These are phyloP conservation scores for Chloropsis hardwickii DNA, from an alignment of 2,113 vertebrate species.

Conservation along the genomic window DNA sequence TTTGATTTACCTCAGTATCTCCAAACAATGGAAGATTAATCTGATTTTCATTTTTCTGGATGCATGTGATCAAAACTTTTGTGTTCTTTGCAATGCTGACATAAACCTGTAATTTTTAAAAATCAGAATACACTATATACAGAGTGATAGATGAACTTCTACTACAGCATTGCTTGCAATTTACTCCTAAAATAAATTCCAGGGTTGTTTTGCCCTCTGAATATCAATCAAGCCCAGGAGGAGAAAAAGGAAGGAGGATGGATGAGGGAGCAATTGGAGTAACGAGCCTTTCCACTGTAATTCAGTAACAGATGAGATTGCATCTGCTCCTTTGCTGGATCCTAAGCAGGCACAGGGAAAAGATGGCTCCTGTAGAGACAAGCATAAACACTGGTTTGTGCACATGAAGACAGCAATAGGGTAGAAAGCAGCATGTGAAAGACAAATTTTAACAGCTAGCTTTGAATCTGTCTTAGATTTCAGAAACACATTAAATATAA, in stretches of 20 bases:
- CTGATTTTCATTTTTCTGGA: neutral
- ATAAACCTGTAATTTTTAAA: neutral
- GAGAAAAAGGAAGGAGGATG: constrained; percentile 3
- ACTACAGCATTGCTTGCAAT: neutral
- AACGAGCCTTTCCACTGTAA: neutral
- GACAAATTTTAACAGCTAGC: neutral
- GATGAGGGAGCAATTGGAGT: constrained; percentile 3
- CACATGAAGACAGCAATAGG: neutral
- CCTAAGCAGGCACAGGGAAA: neutral
- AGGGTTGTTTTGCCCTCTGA: neutral
- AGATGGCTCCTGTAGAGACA: neutral
- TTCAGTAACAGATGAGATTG: constrained; percentile 27
- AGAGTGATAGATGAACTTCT: neutral
- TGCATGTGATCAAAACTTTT: neutral
- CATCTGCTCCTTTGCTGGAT: neutral
- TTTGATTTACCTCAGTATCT: neutral
- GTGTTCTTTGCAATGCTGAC: neutral
- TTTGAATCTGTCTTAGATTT: neutral
- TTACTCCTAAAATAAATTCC: constrained; percentile 14
- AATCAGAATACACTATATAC: neutral
- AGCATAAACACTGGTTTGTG: neutral
- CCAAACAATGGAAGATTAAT: neutral
- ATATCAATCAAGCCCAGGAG: constrained; percentile 22
- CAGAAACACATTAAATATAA: neutral
- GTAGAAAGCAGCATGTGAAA: neutral